Base-by-base conservation (phyloP, 2,113 vertebrate species). In the Cyprinodon tularosa region DNA sequence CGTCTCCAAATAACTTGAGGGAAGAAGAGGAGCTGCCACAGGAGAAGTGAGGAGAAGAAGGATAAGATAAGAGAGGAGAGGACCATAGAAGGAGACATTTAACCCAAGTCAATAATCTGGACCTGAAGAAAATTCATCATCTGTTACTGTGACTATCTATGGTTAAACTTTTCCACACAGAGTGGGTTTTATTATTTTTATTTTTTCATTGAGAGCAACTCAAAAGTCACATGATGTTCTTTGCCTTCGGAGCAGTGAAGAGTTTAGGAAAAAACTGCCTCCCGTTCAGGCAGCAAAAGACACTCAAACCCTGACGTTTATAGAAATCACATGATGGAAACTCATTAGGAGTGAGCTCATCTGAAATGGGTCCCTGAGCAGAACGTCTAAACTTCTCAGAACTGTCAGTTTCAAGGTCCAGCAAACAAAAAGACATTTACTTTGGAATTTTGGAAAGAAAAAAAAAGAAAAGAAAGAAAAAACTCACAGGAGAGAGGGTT, bases 111-210 rank as follows among this genome's bases (percentile, higher is more conserved):
- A 77, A 88, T 78, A 80, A 87, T 88, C 81, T 86, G 78, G 78
- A 89, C 78, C 75, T 71, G 82, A 75, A 72, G 81, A 83, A 89
- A 90, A 80, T 80, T 62, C 81, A 87, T 89, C 78, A 81, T 66
- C 68, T 80, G 83, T 85, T 90, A 89, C 62, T 74, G 89, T 92
- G 86, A 90, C 91, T 92, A 93, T 91, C 89, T 93, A 90, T 91
- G 90, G 92, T 82, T 84, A 88, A 50, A 77, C 10, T 10, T 11
- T 48, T 0, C 0, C 68, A 62, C 66, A 8, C 66, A 70, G 60
- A 45, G n/a, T 57, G 8, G 70, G 9, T 29, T 29, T 29, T 29
- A 29, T 29, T 29, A 29, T 29, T 29, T 2, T 29, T 29, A 29
- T 42, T 42, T 4, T 1, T 57, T 57, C 50, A 57, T 20, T 57